A percentile compares a stretch with the other conserved stretches of the same genome.
phyloP scores from a whole-genome alignment of 2,113 vertebrate genomes.

The Strix aluco region DNA sequence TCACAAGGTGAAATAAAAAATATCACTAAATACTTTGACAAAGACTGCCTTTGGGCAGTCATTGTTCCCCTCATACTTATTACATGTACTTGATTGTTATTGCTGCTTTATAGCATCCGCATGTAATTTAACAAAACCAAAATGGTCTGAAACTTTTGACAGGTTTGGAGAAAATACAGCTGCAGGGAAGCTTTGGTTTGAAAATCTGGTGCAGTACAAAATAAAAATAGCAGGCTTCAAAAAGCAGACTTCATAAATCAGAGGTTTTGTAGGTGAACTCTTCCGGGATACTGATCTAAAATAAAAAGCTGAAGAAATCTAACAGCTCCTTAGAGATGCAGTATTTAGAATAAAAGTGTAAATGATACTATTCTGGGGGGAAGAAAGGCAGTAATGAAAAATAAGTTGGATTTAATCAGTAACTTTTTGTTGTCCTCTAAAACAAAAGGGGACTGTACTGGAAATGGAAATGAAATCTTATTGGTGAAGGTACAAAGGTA shows the following conservation, averaged over 20 bases:
- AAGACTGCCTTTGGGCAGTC: background rate
- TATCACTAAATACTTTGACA: background rate
- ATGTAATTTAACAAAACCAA: background rate
- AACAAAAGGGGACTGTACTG: background rate
- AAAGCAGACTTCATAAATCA: constrained; percentile 42
- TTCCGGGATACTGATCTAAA: background rate
- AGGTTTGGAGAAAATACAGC: constrained; percentile 29
- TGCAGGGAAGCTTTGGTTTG: background rate
- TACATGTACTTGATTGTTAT: background rate
- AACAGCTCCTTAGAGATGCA: background rate
- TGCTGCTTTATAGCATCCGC: background rate
- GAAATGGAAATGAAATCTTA: background rate
- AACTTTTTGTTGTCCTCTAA: background rate
- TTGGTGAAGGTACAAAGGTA: background rate
- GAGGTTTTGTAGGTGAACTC: background rate
- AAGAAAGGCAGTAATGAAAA: background rate
- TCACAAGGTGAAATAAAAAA: background rate
- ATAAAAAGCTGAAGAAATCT: background rate
- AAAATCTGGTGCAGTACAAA: background rate
- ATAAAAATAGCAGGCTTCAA: constrained; percentile 11
- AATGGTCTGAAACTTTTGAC: background rate
- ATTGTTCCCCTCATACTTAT: background rate
- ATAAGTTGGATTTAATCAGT: background rate
- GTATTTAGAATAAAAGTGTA: constrained; percentile 13
- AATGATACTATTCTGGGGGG: background rate